phyloP scores from a whole-genome alignment of 2,113 vertebrate genomes.

The Chlorodrepanis virens region DNA sequence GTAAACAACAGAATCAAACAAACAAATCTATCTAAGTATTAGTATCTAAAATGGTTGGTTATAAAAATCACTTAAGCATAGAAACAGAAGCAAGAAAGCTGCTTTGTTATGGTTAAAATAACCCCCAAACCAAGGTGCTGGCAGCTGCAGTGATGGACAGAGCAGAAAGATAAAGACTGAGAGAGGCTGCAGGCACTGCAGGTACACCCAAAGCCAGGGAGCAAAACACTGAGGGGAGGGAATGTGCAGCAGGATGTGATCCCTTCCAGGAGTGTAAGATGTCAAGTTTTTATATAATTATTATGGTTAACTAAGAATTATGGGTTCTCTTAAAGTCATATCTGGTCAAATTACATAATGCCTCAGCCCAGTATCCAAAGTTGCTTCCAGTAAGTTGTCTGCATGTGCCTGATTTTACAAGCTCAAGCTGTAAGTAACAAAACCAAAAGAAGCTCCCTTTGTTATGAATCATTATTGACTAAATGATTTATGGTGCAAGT shows the following conservation, averaged over 20 bases:
- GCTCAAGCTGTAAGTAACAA: background rate
- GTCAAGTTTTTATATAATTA: background rate
- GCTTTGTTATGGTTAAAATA: background rate
- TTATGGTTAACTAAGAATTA: background rate
- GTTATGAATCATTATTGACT: constrained; percentile 8
- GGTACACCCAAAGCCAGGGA: background rate
- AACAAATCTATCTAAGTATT: background rate
- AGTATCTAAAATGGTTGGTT: background rate
- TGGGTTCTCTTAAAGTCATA: background rate
- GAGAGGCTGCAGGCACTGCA: background rate
- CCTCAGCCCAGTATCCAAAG: fast-evolving
- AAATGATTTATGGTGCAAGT: background rate
- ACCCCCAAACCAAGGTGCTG: fast-evolving
- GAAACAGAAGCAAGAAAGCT: background rate
- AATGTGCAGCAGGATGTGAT: background rate
- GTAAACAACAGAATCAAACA: background rate
- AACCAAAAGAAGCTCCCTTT: background rate
- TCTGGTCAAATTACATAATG: background rate
- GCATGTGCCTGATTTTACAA: background rate
- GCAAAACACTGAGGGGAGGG: background rate
- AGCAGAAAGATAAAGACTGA: background rate
- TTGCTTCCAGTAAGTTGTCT: background rate
- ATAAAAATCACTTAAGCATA: background rate
- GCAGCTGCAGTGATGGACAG: background rate
- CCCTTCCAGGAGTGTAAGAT: background rate